Base-by-base conservation (phyloP, 2,113 vertebrate species). In the Phycodurus eques region DNA sequence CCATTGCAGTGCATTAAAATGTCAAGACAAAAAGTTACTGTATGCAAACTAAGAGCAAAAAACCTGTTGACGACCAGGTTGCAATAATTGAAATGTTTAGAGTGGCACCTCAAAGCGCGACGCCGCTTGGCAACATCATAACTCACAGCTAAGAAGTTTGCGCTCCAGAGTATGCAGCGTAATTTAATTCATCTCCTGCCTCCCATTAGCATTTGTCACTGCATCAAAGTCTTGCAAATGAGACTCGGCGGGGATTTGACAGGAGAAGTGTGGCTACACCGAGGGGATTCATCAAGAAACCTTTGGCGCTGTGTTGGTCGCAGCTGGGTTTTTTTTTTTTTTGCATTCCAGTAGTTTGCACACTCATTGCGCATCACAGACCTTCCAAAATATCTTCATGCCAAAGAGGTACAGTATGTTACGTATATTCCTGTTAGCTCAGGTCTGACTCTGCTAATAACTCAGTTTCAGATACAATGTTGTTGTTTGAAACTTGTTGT, bases 351-450 rank as follows among this genome's bases (percentile, higher is more conserved):
- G 67, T 53, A 84, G 80, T 72, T 77, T 68, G 73, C 65, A 0
- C 42, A 63, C 71, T 81, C 83, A 78, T 83, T 57, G 68, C 57
- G 70, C 81, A 84, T 87, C 83, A 80, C 76, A 75, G 80, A 86
- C 73, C 81, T 83, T 76, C 79, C 77, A 74, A 33, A 84, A 69
- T 60, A 64, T 75, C 72, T 83, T 80, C 56, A 57, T 61, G 71
- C 75, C 79, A 67, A 53, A 19, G 7, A 20, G 19, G 51, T 20
- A 53, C 27, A 27, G 27, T 27, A 27, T 53, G 7, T 85, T 82
- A 71, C 1, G 27, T 27, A 27, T 67, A 77, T 74, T 44, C 46
- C 66, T 49, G 47, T 33, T 74, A 67, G 73, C 57, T 43, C 27
- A 42, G 68, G 72, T 75, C 44, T 67, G 60, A 75, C 68, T 54